These are phyloP conservation scores for Cyrtodaria siliqua DNA, from an alignment of 2,888 invertebrate genomes.

Conservation along the genomic window DNA sequence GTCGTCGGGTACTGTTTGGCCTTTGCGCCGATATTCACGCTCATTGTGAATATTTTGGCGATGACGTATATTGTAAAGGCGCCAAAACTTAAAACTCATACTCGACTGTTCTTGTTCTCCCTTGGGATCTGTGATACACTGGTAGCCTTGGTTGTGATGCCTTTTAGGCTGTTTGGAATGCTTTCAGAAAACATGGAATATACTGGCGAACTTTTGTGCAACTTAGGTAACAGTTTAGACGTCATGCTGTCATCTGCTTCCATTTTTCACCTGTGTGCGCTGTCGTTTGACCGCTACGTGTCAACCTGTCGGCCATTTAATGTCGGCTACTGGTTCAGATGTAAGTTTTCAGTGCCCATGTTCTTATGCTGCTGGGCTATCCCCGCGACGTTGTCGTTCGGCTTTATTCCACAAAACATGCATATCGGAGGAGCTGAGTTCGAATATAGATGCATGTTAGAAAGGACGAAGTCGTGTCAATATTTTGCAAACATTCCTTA, in stretches of 20 bases:
- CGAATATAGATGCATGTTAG: conserved; percentile 8
- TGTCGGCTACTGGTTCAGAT: conserved; percentile 75
- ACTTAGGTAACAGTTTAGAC: conserved; percentile 77
- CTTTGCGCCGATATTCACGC: conserved; percentile 22
- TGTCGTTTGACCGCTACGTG: conserved; percentile 79
- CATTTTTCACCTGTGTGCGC: conserved; percentile 77
- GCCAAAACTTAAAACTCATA: conserved; percentile 68
- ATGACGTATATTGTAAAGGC: conserved; percentile 26
- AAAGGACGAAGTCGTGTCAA: conserved; percentile 25
- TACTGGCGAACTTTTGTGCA: conserved; percentile 71
- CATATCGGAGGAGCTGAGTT: conserved; percentile 13
- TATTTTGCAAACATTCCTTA: conserved; percentile 27
- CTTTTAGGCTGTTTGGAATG: conserved; percentile 78
- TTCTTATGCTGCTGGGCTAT: conserved; percentile 75
- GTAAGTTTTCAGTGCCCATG: conserved; percentile 61
- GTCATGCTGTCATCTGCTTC: conserved; percentile 80
- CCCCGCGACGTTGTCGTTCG: conserved; percentile 77
- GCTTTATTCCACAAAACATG: conserved; percentile 73
- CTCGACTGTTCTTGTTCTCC: conserved; percentile 79
- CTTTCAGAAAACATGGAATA: conserved; percentile 69
- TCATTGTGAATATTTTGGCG: conserved; percentile 25
- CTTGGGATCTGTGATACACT: conserved; percentile 78
- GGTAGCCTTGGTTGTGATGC: conserved; percentile 79
- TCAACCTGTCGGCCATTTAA: conserved; percentile 80
- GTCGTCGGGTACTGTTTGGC: conserved; percentile 23